Evolutionary conservation across 2,797 vertebrate genomes (phyloP).

Genomic region (Sphaeramia orbicularis): DNA sequence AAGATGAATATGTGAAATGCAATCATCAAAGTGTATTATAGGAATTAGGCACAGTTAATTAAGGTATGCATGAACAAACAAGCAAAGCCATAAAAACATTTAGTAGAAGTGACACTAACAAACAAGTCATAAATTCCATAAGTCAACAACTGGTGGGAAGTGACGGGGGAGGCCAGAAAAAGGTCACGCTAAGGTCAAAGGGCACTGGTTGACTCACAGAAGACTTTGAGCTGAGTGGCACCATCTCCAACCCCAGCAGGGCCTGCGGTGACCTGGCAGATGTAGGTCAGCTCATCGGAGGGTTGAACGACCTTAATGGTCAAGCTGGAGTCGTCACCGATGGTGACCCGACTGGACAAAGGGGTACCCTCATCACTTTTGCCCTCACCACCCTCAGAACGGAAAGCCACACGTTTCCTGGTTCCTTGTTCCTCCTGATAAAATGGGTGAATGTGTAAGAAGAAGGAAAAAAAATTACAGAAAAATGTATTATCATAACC

Average conservation of each 20-base stretch:
- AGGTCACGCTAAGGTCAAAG: conserved; percentile 28
- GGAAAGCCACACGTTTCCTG: conserved; percentile 83
- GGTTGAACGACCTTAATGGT: conserved; percentile 76
- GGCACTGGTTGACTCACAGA: conserved; percentile 80
- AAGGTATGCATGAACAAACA: conserved; percentile 36
- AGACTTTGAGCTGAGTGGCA: conserved; percentile 83
- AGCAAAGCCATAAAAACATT: conserved; percentile 22
- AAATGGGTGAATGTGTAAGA: neutral
- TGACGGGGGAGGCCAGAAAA: neutral
- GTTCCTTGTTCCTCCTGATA: conserved; percentile 70
- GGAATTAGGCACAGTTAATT: conserved; percentile 48
- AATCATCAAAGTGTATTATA: conserved; percentile 39
- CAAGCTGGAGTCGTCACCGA: conserved; percentile 80
- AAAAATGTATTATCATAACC: neutral
- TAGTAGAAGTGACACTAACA: conserved; percentile 30
- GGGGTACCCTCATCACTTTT: conserved; percentile 60
- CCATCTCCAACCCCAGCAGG: conserved; percentile 62
- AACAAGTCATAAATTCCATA: conserved; percentile 35
- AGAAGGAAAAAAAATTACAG: neutral
- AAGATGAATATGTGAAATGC: conserved; percentile 31
- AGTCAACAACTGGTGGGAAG: conserved; percentile 14
- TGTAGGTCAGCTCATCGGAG: conserved; percentile 80
- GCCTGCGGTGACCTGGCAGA: conserved; percentile 85
- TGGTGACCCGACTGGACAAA: conserved; percentile 62
- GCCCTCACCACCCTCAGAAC: neutral